phyloP scores from a whole-genome alignment of 2,113 vertebrate genomes.

The Leptosomus discolor region DNA sequence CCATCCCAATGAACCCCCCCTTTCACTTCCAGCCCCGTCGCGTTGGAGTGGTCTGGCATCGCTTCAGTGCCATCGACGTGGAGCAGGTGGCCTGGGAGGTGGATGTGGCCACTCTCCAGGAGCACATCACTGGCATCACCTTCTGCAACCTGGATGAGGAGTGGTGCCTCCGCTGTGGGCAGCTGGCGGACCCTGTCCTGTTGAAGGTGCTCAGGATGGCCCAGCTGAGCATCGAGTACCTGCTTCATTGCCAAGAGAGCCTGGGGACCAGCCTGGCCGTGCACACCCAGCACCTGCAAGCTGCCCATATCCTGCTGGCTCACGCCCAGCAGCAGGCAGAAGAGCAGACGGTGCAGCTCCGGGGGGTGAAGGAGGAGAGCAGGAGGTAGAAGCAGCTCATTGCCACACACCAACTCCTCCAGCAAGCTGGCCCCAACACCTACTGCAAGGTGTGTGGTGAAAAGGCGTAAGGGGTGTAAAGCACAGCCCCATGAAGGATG shows the following conservation, averaged over 20 bases:
- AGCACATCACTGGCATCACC: constrained; percentile 67
- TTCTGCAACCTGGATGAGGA: constrained; percentile 76
- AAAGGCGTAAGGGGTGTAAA: neutral
- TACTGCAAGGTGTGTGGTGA: constrained; percentile 68
- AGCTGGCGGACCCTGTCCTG: constrained; percentile 63
- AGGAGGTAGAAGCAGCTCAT: constrained; percentile 73
- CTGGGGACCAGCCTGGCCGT: constrained; percentile 58
- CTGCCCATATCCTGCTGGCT: constrained; percentile 36
- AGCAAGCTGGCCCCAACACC: constrained; percentile 64
- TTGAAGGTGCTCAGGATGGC: constrained; percentile 79
- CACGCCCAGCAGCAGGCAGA: constrained; percentile 35
- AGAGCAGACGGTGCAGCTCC: constrained; percentile 54
- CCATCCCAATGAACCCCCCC: neutral
- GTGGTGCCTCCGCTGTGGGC: constrained; percentile 69
- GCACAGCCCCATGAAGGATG: rapidly evolving
- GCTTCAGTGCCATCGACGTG: constrained; percentile 72
- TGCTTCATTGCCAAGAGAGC: constrained; percentile 77
- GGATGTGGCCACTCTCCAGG: constrained; percentile 73
- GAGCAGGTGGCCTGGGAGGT: constrained; percentile 74
- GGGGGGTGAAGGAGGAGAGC: constrained; percentile 65
- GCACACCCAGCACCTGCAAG: constrained; percentile 63
- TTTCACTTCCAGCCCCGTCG: constrained; percentile 73
- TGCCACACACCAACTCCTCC: constrained; percentile 68
- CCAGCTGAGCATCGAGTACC: constrained; percentile 79
- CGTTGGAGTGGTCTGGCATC: constrained; percentile 72